Conservation (phyloP, 2,113 vertebrate species). For the Acanthochromis polyacanthus region DNA sequence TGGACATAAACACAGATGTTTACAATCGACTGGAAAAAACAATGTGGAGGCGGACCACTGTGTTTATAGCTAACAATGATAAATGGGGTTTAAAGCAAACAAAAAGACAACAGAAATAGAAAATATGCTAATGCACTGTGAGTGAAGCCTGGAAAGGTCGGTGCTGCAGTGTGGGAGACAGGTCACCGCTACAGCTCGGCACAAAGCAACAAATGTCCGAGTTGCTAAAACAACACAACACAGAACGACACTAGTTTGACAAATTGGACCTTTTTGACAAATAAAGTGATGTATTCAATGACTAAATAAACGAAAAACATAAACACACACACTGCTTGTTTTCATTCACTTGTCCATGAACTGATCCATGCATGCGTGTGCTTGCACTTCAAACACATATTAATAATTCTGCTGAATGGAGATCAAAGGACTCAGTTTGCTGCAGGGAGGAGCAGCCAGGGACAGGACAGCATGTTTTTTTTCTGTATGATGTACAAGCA, state of each 20-base stretch:
- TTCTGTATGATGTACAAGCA: background rate
- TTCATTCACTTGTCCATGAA: constrained; percentile 4
- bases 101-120: background rate
- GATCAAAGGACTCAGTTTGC: constrained; percentile 47
- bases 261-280: constrained; percentile 7
- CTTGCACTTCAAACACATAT: constrained; percentile 48
- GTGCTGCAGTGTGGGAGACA: constrained; percentile 5
- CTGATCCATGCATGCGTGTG: constrained; percentile 1
- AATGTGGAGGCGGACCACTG: no score
- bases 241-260: background rate
- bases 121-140: background rate
- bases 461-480: background rate
- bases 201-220: constrained; percentile 16
- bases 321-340: background rate
- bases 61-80: background rate
- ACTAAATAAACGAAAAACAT: background rate
- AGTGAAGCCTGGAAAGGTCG: constrained; percentile 3
- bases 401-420: constrained; percentile 49
- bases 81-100: background rate
- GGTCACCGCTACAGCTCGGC: constrained; percentile 14
- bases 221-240: constrained; percentile 4
- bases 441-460: constrained; percentile 3
- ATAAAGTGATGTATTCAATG: background rate
- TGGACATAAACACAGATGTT: no score
- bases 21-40: no score